phyloP scores from a whole-genome alignment of 2,888 invertebrate genomes.

The Drosophila yooni region DNA sequence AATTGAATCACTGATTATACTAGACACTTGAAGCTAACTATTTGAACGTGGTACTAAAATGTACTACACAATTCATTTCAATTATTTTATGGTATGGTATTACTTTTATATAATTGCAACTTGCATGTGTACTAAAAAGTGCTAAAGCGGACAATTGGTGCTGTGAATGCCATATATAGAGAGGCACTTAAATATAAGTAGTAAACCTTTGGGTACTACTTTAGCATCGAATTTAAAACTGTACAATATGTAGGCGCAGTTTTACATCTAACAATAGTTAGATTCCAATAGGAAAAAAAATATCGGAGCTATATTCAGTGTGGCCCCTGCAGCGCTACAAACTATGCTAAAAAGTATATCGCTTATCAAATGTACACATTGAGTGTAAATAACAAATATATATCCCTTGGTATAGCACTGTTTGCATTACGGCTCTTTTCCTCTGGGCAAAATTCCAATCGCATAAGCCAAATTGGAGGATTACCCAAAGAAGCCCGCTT shows the following conservation, averaged over 20 bases:
- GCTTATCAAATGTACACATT: conserved; percentile 42
- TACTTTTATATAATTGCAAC: conserved; percentile 38
- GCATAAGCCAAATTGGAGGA: neutral
- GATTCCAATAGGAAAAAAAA: conserved; percentile 60
- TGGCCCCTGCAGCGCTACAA: conserved; percentile 40
- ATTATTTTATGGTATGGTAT: conserved; percentile 23
- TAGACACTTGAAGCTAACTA: conserved; percentile 33
- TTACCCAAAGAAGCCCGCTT: conserved; percentile 12
- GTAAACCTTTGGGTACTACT: conserved; percentile 30
- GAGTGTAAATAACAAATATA: conserved; percentile 65
- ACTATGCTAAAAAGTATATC: conserved; percentile 56
- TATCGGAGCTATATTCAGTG: conserved; percentile 18
- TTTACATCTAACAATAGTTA: conserved; percentile 81
- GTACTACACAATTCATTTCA: conserved; percentile 42
- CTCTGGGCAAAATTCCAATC: neutral
- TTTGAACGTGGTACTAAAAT: conserved; percentile 49
- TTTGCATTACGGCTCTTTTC: conserved; percentile 40
- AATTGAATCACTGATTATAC: conserved; percentile 16
- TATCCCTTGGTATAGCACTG: conserved; percentile 70
- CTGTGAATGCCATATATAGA: conserved; percentile 44
- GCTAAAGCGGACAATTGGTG: conserved; percentile 69
- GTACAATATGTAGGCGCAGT: conserved; percentile 59
- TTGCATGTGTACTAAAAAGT: conserved; percentile 65
- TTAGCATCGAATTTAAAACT: conserved; percentile 45
- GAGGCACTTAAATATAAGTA: conserved; percentile 51